These are phyloP conservation scores for Limnodromus scolopaceus DNA, from an alignment of 2,797 vertebrate species.

Conservation along the genomic window DNA sequence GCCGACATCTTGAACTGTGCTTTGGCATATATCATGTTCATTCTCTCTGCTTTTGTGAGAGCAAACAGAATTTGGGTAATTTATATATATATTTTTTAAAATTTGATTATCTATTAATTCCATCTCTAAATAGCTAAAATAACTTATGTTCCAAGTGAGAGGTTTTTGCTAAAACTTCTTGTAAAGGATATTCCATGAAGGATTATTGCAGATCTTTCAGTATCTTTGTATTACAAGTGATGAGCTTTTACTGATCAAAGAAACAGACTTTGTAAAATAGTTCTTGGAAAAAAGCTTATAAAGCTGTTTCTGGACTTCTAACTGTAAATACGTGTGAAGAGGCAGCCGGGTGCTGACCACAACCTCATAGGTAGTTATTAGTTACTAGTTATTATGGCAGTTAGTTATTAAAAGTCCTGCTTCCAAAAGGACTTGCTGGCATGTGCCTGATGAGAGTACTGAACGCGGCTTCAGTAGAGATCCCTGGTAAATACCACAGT, in stretches of 20 bases:
- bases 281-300: background rate
- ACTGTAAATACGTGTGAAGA: background rate
- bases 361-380: background rate
- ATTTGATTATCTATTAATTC: background rate
- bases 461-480: rapidly evolving
- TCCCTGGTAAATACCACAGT: background rate
- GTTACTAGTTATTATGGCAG: background rate
- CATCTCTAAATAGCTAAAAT: background rate
- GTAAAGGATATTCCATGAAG: background rate
- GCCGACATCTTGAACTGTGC: background rate
- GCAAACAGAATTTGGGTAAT: too few species aligned
- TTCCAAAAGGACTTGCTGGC: background rate
- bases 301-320: background rate
- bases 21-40: background rate
- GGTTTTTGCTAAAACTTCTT: background rate
- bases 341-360: background rate
- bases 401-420: background rate
- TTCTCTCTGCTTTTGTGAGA: background rate
- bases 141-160: background rate
- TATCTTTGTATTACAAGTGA: background rate
- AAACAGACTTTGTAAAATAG: background rate
- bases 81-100: background rate
- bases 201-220: background rate
- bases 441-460: background rate
- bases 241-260: background rate